A percentile compares a stretch with the other conserved stretches of the same genome.
These are phyloP conservation scores for Selene dorsalis DNA, from an alignment of 2,797 vertebrate species.

Conservation along the genomic window DNA sequence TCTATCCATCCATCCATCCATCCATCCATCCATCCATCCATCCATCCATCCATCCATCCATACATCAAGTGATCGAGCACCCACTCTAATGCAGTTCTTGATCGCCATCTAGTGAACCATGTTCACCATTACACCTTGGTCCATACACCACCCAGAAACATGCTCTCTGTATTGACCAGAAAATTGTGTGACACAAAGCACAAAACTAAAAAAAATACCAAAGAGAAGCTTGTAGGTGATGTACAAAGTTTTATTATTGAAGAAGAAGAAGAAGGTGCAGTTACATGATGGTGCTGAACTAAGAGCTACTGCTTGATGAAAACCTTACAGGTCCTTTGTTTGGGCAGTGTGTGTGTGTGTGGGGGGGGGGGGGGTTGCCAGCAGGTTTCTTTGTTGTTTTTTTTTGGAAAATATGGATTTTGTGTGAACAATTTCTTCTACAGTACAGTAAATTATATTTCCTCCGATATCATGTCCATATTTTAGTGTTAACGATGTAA, in stretches of 20 bases:
- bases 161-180: too few relatives aligned
- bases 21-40: background rate
- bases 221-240: constrained; percentile 41
- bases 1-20: background rate
- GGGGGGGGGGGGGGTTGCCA: constrained; percentile 69
- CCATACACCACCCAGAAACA: too few relatives aligned
- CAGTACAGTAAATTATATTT: constrained; percentile 1
- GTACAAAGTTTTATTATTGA: constrained; percentile 80
- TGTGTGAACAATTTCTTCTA: constrained; percentile 35
- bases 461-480: constrained; percentile 16
- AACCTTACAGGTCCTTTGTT: constrained; percentile 44
- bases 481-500: constrained; percentile 15
- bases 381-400: constrained; percentile 43
- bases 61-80: background rate
- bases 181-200: background rate
- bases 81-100: constrained; percentile 34
- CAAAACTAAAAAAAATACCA: constrained; percentile 1
- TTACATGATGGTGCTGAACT: constrained; percentile 67
- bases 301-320: constrained; percentile 48
- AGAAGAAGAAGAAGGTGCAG: constrained; percentile 60
- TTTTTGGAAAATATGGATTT: constrained; percentile 52
- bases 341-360: constrained; percentile 37
- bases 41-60: too few relatives aligned
- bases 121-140: constrained; percentile 49
- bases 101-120: constrained; percentile 67